phyloP scores from a whole-genome alignment of 1,140 invertebrate genomes.

The Cyrtorhinus lividipennis region DNA sequence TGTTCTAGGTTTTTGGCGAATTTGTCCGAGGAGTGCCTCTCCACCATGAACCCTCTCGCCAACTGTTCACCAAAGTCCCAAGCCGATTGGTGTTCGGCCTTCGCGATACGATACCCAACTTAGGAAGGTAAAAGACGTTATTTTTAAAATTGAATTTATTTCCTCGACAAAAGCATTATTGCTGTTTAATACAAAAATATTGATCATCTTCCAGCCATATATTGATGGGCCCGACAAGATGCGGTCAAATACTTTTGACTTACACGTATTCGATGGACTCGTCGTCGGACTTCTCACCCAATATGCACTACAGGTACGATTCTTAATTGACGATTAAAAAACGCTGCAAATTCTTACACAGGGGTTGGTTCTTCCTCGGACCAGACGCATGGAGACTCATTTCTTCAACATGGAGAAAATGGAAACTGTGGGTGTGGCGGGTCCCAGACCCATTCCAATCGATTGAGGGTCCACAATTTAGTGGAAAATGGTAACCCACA shows the following conservation, averaged over 20 bases:
- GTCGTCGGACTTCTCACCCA: slow-evolving; percentile 33
- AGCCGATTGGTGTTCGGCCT: slow-evolving; percentile 16
- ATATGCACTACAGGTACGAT: slow-evolving; percentile 10
- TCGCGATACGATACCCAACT: slow-evolving; percentile 17
- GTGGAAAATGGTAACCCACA: too few species aligned
- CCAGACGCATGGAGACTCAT: too few species aligned
- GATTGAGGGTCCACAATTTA: too few species aligned
- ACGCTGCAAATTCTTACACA: too few species aligned
- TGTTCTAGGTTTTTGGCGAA: slow-evolving; percentile 17
- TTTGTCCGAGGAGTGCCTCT: slow-evolving; percentile 14
- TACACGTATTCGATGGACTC: slow-evolving; percentile 50
- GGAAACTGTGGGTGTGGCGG: too few species aligned
- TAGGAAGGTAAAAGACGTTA: slow-evolving; percentile 17
- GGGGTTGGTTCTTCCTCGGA: too few species aligned
- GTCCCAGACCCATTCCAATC: too few species aligned
- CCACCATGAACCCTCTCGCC: slow-evolving; percentile 16
- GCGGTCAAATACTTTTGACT: slow-evolving; percentile 80
- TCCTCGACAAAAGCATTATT: too few species aligned
- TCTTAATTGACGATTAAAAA: neutral
- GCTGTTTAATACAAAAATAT: too few species aligned
- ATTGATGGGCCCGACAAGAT: slow-evolving; percentile 84
- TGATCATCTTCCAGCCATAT: slow-evolving; percentile 41
- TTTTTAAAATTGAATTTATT: too few species aligned
- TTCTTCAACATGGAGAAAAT: too few species aligned
- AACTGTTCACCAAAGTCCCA: slow-evolving; percentile 15